Evolutionary conservation across 2,888 invertebrate species (phyloP), one percentile per base, ranked within the genome.

Genomic region (Drosophila picticornis): DNA sequence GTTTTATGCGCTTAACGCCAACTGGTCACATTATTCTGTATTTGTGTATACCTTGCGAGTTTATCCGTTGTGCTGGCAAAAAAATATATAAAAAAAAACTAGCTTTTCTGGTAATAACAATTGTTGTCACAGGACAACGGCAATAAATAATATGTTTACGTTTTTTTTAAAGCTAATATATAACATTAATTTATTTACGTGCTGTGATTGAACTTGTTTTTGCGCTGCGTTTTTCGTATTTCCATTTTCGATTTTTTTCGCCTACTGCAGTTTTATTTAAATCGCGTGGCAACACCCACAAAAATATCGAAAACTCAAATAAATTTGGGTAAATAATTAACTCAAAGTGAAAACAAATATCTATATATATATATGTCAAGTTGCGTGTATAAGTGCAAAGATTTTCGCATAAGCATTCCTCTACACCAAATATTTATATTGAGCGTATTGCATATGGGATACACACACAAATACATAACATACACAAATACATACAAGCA

Each of bases 1-100:
- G 27, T n/a, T 4, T 19, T 29, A 59, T 25, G 16, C 13, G 25
- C 25, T 19, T 52, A n/a, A 0, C 2, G 2, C 32, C 38, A 27
- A 25, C 38, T 63, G 77, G 77, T 6, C 77, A 79, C 74, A 77
- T 62, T 32, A 32, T 50, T 9, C 9, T 46, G 16, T 19, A 69
- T 65, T 79, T 79, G 69, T 69, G 77, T 77, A 78, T 78, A 77
- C 78, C 51, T 73, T 38, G 59, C 50, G 34, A 75, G 75, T 66
- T 25, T 75, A 46, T 51, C 34, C 56, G 38, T 66, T 63, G 75
- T 70, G 59, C 57, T 77, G 63, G 77, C 62, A 62, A 60, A 74
- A 57, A 40, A 16, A 46, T 1, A 25, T 46, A 46, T 4, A 25
- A 46, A 25, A 77, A 56, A 60, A 60, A 62, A 56, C 22, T 38